Evolutionary conservation across 2,888 invertebrate genomes (phyloP), one percentile per base, ranked within the genome.

Genomic region (Blomia tropicalis): DNA sequence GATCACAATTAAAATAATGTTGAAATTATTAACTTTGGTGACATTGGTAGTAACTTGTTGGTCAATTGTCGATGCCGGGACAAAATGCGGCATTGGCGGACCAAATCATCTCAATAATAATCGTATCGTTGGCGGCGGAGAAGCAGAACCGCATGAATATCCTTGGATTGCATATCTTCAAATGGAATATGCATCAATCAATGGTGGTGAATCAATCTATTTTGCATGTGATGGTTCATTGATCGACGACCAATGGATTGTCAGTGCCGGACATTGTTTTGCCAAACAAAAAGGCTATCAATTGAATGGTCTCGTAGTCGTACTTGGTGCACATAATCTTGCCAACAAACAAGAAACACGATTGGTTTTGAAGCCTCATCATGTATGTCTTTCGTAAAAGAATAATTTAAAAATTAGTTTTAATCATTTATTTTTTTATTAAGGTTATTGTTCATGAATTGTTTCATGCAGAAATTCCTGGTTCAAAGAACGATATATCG

Each of bases 261-360:
- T 32, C 32, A 58, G 30, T 17, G 58, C 58, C n/a, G 30, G 30
- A 11, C 58, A 58, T 19, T 58, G 58, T 32, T 58, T 58, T 31
- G n/a, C 27, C 1, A 17, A 30, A n/a, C 58, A 58, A 17, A 5
- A 23, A 29, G 31, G 31, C n/a, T 32, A 29, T 14, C 27, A 27
- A n/a, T n/a, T 58, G 2, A 2, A 29, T 31, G 4, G 7, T 3
- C 7, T 58, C 2, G 3, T 31, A 1, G 4, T 58, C n/a, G 32
- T n/a, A 58, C 58, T 58, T 7, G 58, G 58, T 3, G 58, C 58
- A n/a, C 58, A 58, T 14, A 58, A 58, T 19, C 4, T 58, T 22
- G 17, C 58, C 7, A 36, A 36, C 17, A 36, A 36, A 36, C 7
- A 7, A 7, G 36, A 36, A 36, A 17, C 7, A 11, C 36, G 17